These are phyloP conservation scores for Narcine bancroftii DNA, from an alignment of 2,113 vertebrate genomes.

Conservation along the genomic window DNA sequence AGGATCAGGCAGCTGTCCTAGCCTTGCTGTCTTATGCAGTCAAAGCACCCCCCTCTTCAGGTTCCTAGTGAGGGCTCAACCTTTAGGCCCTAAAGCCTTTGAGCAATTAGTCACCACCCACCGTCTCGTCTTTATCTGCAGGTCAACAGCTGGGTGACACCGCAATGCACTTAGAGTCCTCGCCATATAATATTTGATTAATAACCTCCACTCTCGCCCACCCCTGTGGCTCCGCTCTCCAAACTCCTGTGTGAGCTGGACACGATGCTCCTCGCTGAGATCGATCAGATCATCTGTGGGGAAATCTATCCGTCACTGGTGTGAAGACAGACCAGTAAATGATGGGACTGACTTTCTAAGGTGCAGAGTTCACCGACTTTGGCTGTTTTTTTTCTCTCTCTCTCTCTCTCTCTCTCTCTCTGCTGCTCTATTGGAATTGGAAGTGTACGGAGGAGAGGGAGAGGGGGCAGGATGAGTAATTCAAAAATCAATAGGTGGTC, in stretches of 20 bases:
- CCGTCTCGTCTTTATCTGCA: neutral
- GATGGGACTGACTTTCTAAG: constrained; percentile 32
- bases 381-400: neutral
- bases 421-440: constrained; percentile 16
- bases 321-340: neutral
- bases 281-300: constrained; percentile 32
- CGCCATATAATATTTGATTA: constrained; percentile 31
- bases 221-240: neutral
- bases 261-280: neutral
- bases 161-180: neutral
- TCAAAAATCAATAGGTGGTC: constrained; percentile 35
- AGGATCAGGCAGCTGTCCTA: neutral
- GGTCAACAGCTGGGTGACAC: constrained; percentile 30
- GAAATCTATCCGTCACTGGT: constrained; percentile 34
- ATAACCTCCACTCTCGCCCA: neutral
- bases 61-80: neutral
- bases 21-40: neutral
- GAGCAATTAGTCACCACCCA: constrained; percentile 28
- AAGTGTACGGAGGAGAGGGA: neutral
- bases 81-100: neutral
- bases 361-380: constrained; percentile 30
- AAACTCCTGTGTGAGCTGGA: neutral
- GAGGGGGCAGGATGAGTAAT: constrained; percentile 18
- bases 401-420: neutral
- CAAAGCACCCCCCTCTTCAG: neutral